phyloP scores from a whole-genome alignment of 2,113 vertebrate species.

The Podarcis muralis region DNA sequence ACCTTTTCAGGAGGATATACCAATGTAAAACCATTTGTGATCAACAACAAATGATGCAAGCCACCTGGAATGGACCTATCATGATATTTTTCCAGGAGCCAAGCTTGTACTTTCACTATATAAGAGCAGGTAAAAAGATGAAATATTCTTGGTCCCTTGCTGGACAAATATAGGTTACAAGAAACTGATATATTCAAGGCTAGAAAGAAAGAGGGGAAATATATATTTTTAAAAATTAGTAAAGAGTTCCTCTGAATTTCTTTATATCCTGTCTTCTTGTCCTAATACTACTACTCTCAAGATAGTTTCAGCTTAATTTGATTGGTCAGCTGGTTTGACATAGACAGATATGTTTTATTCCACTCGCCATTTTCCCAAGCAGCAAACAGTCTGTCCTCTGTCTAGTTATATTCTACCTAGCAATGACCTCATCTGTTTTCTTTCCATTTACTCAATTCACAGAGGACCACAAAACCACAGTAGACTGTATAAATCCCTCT shows the following conservation, averaged over 20 bases:
- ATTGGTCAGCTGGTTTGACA: background rate
- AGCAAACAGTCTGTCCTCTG: background rate
- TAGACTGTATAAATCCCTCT: background rate
- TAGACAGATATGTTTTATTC: background rate
- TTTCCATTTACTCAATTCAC: background rate
- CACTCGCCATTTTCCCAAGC: background rate
- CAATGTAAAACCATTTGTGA: conserved; percentile 71
- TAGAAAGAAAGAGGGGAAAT: conserved; percentile 42
- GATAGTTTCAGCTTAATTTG: background rate
- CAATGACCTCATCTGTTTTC: background rate
- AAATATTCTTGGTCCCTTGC: conserved; percentile 23
- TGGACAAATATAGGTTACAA: conserved; percentile 26
- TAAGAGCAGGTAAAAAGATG: conserved; percentile 35
- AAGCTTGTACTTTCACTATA: conserved; percentile 47
- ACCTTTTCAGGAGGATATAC: conserved; percentile 36
- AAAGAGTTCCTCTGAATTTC: background rate
- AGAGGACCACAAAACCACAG: background rate
- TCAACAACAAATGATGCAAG: conserved; percentile 54
- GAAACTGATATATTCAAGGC: conserved; percentile 41
- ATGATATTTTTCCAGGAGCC: conserved; percentile 57
- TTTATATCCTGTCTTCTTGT: background rate
- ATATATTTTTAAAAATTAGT: background rate
- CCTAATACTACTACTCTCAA: background rate
- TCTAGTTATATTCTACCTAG: background rate
- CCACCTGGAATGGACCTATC: conserved; percentile 66